These are phyloP conservation scores for Eudasyphora cyanicolor DNA, from an alignment of 2,888 invertebrate genomes.

Conservation along the genomic window DNA sequence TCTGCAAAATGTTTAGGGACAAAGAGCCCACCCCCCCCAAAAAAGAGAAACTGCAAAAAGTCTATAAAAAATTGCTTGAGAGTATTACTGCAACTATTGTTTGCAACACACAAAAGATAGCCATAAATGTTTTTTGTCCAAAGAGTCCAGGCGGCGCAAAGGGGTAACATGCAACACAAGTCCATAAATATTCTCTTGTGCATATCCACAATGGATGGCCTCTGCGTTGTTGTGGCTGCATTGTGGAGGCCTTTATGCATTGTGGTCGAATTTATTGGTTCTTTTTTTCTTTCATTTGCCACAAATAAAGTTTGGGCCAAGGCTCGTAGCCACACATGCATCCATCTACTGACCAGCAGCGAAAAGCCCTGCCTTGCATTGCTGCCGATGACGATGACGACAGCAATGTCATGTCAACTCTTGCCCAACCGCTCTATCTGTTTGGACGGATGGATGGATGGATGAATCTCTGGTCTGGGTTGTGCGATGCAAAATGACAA, in stretches of 20 bases:
- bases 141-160: neutral
- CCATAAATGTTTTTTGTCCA: constrained; percentile 20
- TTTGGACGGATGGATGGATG: constrained; percentile 39
- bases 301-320: neutral
- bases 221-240: constrained; percentile 38
- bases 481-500: constrained; percentile 67
- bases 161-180: constrained; percentile 57
- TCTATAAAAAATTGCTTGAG: constrained; percentile 7
- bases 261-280: constrained; percentile 38
- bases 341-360: neutral
- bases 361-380: too few relatives aligned
- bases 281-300: neutral
- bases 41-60: neutral
- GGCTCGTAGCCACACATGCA: constrained; percentile 63
- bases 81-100: constrained; percentile 3
- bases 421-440: neutral
- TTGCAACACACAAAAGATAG: neutral
- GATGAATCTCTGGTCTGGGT: constrained; percentile 25
- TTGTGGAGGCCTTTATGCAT: constrained; percentile 47
- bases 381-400: constrained; percentile 27
- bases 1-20: too few relatives aligned
- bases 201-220: neutral
- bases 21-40: too few relatives aligned
- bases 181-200: constrained; percentile 58
- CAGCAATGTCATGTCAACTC: too few relatives aligned